Evolutionary conservation across 2,888 invertebrate genomes (phyloP), one percentile per base, ranked within the genome.

Genomic region (Neocrepidodera transversa): DNA sequence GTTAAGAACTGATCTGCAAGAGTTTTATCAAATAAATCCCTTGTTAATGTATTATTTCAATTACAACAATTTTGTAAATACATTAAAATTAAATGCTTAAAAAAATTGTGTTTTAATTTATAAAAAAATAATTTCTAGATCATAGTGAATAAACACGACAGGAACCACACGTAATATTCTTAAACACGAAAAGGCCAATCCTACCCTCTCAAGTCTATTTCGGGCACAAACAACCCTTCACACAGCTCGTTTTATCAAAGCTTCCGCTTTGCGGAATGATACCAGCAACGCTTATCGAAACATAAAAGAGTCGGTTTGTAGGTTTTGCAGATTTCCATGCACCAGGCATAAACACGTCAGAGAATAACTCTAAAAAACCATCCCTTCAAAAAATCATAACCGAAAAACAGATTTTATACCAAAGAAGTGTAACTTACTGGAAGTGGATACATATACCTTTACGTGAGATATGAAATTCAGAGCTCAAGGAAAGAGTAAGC

Each of bases 241-340:
- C 51, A 42, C 30, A 17, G 42, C 54, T 36, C 45, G 45, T 45
- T 54, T 54, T 54, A 54, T 54, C 54, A 45, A 45, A 18, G 45
- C 17, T 54, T 54, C 45, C 54, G 54, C 28, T 54, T 54, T 45
- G 35, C 30, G 17, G 26, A 54, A 54, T 47, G 54, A 53, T 40
- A 54, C 54, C 4, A 35, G 54, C 45, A 11, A 6, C 35, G 36
- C 54, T 54, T 54, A 54, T 54, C 54, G 45, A 16, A 11, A 47
- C 45, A 54, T 54, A 47, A 54, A 54, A 54, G 54, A 54, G 54
- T 47, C 35, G 26, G 54, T 18, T 45, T 54, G 35, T 20, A 23
- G 36, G 53, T 13, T 43, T 53, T 42, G 28, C 23, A 45, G 54
- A 16, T 52, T 45, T 54, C 7, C 54, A 45, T 45, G 13, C 45